Evolutionary conservation across 2,797 vertebrate species (phyloP), one percentile per base, ranked within the genome.

Genomic region (Galago senegalensis): DNA sequence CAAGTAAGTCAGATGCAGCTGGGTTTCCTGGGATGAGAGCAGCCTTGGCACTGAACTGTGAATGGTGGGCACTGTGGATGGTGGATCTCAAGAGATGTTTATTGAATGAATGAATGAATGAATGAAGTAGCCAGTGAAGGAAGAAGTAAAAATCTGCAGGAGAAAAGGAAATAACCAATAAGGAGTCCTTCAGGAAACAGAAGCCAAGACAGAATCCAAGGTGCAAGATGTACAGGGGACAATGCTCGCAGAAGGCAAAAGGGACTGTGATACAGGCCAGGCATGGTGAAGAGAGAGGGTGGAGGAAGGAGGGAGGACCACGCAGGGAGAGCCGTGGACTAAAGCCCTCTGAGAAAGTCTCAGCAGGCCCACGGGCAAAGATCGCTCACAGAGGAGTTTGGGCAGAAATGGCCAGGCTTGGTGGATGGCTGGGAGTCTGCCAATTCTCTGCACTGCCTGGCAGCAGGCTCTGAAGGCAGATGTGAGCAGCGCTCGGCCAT

Each of bases 401-500:
- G 20, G 70, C 40, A 63, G 70, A 56, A 21, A 67, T 37, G 12
- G 21, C 2, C 21, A 84, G 20, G 25, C 9, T 34, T 16, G 53
- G 40, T 31, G 76, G 21, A 12, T 21, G 9, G 40, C 31, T 17
- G 20, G 61, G 40, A 40, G 75, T 34, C 60, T 29, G 4, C 13
- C 3, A 18, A 23, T 29, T 72, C 75, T 29, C 65, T 0, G 7
- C 4, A 23, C 1, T 56, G 46, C 27, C 63, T 34, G 27, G 69
- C 3, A 73, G 20, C n/a, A 18, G 61, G 72, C 31, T 91, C 4
- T 1, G 18, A 76, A 58, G 60, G 79, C 1, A 34, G 8, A 9
- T n/a, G 40, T 80, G 43, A 65, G 72, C 5, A 7, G 21, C 0
- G 0, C 1, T 34, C 0, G 0, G 37, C n/a, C 17, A 29, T 1